Evolutionary conservation across 2,888 invertebrate species (phyloP).

Genomic region (Leucophenga montana): DNA sequence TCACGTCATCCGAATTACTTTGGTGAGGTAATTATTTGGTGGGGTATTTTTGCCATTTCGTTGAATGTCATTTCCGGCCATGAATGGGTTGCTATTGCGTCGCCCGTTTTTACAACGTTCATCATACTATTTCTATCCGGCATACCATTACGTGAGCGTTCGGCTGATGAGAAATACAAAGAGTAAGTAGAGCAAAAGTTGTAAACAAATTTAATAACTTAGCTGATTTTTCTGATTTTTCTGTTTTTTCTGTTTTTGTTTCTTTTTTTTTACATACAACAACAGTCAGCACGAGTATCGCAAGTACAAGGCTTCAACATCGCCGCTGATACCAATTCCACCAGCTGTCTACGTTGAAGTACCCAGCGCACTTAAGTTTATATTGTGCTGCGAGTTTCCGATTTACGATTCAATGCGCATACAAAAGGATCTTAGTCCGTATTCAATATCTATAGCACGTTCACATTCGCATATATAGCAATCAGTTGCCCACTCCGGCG

Average conservation of each 20-base stretch:
- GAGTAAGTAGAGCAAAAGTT: constrained; percentile 76
- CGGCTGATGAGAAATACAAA: constrained; percentile 90
- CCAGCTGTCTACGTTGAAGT: constrained; percentile 90
- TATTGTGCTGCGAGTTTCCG: constrained; percentile 91
- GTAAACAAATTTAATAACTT: background rate
- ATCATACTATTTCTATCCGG: constrained; percentile 93
- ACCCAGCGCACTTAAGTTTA: constrained; percentile 85
- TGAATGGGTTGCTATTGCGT: constrained; percentile 87
- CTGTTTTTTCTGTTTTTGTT: too few relatives aligned
- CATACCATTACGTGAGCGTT: constrained; percentile 89
- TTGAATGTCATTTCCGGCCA: constrained; percentile 87
- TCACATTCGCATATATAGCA: constrained; percentile 74
- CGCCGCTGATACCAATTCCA: constrained; percentile 91
- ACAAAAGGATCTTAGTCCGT: constrained; percentile 71
- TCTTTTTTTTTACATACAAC: constrained; percentile 14
- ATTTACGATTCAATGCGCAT: constrained; percentile 84
- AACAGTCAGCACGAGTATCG: constrained; percentile 86
- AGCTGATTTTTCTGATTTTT: too few relatives aligned
- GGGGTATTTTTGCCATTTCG: constrained; percentile 93
- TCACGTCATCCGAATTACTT: constrained; percentile 96
- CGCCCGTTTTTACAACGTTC: constrained; percentile 89
- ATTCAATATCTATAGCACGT: constrained; percentile 71
- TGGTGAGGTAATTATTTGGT: constrained; percentile 94
- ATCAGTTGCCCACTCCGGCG: constrained; percentile 71
- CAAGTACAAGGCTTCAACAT: constrained; percentile 90